Percentiles rank a stretch among this genome's conserved stretches.
Conservation (phyloP, 2,113 vertebrate genomes). For the Pachyramphus minor region DNA sequence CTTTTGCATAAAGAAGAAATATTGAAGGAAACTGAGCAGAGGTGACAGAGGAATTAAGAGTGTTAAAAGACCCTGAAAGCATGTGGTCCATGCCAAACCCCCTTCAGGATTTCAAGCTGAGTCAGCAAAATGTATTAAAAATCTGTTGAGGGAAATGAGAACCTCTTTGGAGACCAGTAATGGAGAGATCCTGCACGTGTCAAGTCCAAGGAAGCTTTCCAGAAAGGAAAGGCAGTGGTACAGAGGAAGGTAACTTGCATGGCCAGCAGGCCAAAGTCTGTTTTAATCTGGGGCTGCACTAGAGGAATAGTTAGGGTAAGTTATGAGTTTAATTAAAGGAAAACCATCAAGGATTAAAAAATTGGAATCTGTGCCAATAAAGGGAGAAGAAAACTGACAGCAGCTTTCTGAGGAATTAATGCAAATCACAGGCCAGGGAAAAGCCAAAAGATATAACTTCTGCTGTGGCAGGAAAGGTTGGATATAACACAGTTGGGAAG, state of each 20-base stretch:
- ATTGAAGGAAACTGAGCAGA: slow-evolving; percentile 29
- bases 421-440: neutral
- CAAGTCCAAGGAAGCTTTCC: neutral
- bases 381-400: slow-evolving; percentile 12
- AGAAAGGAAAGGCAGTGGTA: neutral
- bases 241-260: neutral
- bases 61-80: slow-evolving; percentile 3
- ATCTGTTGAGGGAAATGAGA: slow-evolving; percentile 5
- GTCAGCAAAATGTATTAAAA: neutral
- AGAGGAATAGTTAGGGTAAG: neutral
- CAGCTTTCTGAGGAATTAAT: slow-evolving; percentile 2
- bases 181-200: neutral
- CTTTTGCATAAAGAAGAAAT: slow-evolving; percentile 53
- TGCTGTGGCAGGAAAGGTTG: slow-evolving; percentile 34
- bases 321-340: slow-evolving; percentile 40
- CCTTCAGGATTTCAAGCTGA: neutral
- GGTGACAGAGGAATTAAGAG: slow-evolving; percentile 36
- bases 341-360: slow-evolving; percentile 27
- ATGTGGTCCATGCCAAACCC: neutral
- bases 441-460: slow-evolving; percentile 29
- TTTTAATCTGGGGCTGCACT: neutral
- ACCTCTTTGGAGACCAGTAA: neutral
- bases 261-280: neutral
- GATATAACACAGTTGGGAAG: neutral
- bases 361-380: neutral